These are phyloP conservation scores for Molossus molossus DNA, from an alignment of 2,797 vertebrate species.

Conservation along the genomic window DNA sequence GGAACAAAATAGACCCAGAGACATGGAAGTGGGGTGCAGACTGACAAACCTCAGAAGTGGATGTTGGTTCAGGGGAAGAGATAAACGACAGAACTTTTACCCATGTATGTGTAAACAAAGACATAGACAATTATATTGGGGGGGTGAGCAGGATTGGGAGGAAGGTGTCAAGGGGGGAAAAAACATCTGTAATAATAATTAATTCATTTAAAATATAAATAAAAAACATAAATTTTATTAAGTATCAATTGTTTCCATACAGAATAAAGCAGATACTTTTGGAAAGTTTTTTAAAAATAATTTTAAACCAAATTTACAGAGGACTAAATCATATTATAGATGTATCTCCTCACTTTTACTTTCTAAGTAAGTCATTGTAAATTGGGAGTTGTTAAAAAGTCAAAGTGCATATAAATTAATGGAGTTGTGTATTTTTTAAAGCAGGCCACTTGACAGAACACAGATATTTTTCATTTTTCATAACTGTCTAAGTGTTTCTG, in stretches of 20 bases:
- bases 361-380: neutral
- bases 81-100: too few species aligned
- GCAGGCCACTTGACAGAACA: neutral
- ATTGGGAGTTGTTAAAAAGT: neutral
- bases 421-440: neutral
- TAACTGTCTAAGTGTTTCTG: neutral
- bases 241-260: neutral
- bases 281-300: neutral
- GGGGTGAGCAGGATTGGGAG: too few species aligned
- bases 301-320: slow-evolving; percentile 23
- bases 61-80: too few species aligned
- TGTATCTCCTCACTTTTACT: neutral
- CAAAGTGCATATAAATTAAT: neutral
- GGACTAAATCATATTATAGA: neutral
- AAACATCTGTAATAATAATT: too few species aligned
- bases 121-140: too few species aligned
- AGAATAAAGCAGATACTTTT: neutral
- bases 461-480: neutral
- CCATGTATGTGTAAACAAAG: too few species aligned
- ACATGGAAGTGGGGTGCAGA: too few species aligned
- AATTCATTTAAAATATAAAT: too few species aligned
- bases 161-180: too few species aligned
- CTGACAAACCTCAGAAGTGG: too few species aligned
- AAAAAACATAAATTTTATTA: neutral
- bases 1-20: too few species aligned